Evolutionary conservation across 2,113 vertebrate species (phyloP), one percentile per base, ranked within the genome.

Genomic region (Vulpes vulpes): DNA sequence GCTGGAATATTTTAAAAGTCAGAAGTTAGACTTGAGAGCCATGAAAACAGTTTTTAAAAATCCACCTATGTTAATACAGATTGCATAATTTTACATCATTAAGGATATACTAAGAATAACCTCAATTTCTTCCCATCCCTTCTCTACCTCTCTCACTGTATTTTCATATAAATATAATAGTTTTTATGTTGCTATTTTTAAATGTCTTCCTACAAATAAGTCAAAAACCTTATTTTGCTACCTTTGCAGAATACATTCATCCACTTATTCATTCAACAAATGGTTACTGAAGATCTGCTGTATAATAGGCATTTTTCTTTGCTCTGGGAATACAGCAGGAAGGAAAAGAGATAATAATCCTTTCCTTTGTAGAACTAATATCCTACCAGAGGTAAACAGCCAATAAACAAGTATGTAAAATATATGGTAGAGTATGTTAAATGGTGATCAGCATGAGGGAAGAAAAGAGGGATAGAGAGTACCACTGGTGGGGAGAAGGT

Each of bases 131-230:
- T 35, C 11, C 49, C 25, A 32, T 30, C 11, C 23, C 43, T 15
- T 43, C 20, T 30, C 19, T 25, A 64, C 59, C 51, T 85, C n/a
- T 80, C 76, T 86, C 30, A 89, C 3, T 57, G 51, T 53, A 20
- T 49, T 84, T 95, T 89, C 38, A 89, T 59, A 81, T 78, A 82
- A 67, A 25, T 60, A 62, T 27, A 25, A 84, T 22, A 30, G 4
- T 71, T 80, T 76, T 78, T 35, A 87, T 15, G 6, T 35, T 82
- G 89, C 11, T 86, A 59, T 69, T 96, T 83, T 93, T 87, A n/a
- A 94, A 92, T 43, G 30, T 74, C 43, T 80, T 92, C 73, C 92
- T 84, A 94, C 81, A 96, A 95, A 64, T 25, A 64, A 83, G 82
- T 11, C 67, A 74, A 86, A 30, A 87, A 60, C 65, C 27, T 91